These are phyloP conservation scores for Gila robusta DNA, from an alignment of 2,797 vertebrate genomes.

Conservation along the genomic window DNA sequence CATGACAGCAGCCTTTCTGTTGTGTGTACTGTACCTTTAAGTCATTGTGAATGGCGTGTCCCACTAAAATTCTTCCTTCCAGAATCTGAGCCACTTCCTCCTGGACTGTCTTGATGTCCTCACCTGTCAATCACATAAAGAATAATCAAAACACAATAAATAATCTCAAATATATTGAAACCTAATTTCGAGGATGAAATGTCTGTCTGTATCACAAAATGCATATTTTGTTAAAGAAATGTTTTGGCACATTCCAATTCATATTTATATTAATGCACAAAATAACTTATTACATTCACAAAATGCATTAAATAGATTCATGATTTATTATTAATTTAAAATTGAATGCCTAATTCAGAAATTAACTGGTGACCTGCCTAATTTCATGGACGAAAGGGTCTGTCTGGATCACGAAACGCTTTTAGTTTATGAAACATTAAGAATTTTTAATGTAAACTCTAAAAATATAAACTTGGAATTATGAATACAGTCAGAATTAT, in stretches of 20 bases:
- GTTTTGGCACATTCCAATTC: background rate
- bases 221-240: background rate
- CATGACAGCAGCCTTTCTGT: background rate
- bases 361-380: background rate
- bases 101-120: slow-evolving; percentile 84
- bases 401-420: background rate
- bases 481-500: background rate
- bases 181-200: background rate
- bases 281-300: background rate
- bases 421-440: background rate
- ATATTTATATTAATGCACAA: background rate
- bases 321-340: background rate
- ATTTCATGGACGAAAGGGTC: background rate
- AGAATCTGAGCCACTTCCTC: slow-evolving; percentile 89
- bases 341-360: background rate
- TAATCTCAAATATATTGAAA: background rate
- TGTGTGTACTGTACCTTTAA: slow-evolving; percentile 83
- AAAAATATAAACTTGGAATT: background rate
- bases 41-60: slow-evolving; percentile 92
- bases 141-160: background rate
- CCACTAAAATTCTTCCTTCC: slow-evolving; percentile 87
- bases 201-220: background rate
- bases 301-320: background rate
- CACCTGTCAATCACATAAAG: slow-evolving; percentile 78
- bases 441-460: background rate